These are phyloP conservation scores for Plodia interpunctella DNA, from an alignment of 1,140 invertebrate species.

Conservation along the genomic window DNA sequence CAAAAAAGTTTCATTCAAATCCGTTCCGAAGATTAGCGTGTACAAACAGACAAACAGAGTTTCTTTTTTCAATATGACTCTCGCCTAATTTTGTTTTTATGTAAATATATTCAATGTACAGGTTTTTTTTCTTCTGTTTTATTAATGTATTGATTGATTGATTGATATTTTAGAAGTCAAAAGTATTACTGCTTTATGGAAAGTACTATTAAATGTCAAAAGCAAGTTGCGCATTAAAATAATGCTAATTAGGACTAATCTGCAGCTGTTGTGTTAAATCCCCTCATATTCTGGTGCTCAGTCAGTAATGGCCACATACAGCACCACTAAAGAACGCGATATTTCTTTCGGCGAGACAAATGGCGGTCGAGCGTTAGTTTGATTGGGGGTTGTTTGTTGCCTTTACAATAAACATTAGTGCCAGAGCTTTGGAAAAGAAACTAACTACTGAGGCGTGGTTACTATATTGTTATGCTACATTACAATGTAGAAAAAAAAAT, in stretches of 20 bases:
- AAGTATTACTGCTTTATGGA: not conserved
- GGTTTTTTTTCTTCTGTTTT: too few species aligned
- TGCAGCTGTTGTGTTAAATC: constrained; percentile 3
- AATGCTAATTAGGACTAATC: constrained; percentile 1
- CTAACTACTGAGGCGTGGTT: too few species aligned
- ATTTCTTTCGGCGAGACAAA: constrained; percentile 60
- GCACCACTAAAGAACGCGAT: constrained; percentile 47
- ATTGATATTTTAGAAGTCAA: too few species aligned
- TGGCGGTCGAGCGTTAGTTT: constrained; percentile 63
- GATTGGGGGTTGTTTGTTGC: constrained; percentile 65
- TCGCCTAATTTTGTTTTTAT: too few species aligned
- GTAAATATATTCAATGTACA: too few species aligned
- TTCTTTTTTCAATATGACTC: too few species aligned
- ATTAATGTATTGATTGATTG: too few species aligned
- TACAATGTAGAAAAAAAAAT: too few species aligned
- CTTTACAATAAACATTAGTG: constrained; percentile 65
- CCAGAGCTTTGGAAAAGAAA: constrained; percentile 15
- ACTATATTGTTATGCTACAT: too few species aligned
- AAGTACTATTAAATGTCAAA: not conserved
- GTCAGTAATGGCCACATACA: constrained; percentile 18
- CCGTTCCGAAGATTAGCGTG: too few species aligned
- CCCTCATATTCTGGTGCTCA: constrained; percentile 23
- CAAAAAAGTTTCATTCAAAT: too few species aligned
- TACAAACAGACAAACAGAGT: too few species aligned
- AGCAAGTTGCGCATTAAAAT: not conserved